Evolutionary conservation across 2,888 invertebrate species (phyloP), one percentile per base, ranked within the genome.

Genomic region (Nycteola revayana): DNA sequence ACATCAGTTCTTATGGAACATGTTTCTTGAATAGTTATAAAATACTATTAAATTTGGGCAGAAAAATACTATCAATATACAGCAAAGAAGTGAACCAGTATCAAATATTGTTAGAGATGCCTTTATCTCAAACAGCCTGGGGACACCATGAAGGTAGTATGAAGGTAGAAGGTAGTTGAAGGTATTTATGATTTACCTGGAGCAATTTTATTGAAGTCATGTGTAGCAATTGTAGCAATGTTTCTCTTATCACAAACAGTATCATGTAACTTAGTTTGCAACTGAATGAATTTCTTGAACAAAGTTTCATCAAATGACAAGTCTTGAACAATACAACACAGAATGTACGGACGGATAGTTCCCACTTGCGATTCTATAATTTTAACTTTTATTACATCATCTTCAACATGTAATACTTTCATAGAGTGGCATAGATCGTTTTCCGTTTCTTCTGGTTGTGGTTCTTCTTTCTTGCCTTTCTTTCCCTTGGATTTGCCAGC

Each of bases 221-320:
- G 96, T 0, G 96, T 96, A 1, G 96, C 96, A 38, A 96, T 94
- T 0, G 96, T 95, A 0, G 95, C 94, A 0, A 89, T 79, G 58
- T 93, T 94, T 51, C 96, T 86, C 65, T 95, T 95, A 32, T 94
- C 93, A 69, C 96, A 96, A 6, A 95, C 81, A 0, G 91, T 91
- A 44, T 94, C 94, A 58, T 94, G 94, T 14, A 94, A 75, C 66
- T 92, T 94, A 0, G 94, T 95, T 86, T 96, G 96, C 59, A 95
- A 63, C 60, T 93, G 92, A 43, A 96, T 94, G 58, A 96, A 96
- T 67, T 92, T 93, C 67, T 93, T 95, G 48, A 94, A 92, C n/a
- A 77, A 85, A 0, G 84, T 84, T 10, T 92, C 91, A 1, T 88
- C 90, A 50, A 96, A 92, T 23, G 81, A 75, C 7, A 95, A 53